Percentiles rank a stretch among this genome's conserved stretches.
These are phyloP conservation scores for Euphydryas editha DNA, from an alignment of 2,888 invertebrate species.

Conservation along the genomic window DNA sequence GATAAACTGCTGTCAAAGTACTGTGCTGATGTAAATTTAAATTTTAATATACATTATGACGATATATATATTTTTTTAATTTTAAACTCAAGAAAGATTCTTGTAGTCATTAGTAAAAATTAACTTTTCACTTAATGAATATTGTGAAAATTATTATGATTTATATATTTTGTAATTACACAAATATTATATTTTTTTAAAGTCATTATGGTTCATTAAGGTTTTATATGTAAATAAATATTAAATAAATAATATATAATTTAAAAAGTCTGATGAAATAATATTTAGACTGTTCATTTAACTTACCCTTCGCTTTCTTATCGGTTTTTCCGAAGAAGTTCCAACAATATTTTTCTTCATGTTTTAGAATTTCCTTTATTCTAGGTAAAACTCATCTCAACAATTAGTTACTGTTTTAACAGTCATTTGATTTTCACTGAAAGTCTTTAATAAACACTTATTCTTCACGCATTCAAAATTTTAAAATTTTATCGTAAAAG, in stretches of 20 bases:
- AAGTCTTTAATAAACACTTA: slow-evolving; percentile 19
- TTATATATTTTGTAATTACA: background rate
- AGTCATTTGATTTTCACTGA: slow-evolving; percentile 15
- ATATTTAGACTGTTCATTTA: slow-evolving; percentile 27
- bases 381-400: slow-evolving; percentile 29
- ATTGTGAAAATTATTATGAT: too few species aligned
- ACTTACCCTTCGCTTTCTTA: slow-evolving; percentile 73
- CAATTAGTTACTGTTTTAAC: slow-evolving; percentile 8
- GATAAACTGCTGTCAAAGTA: too few species aligned
- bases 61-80: too few species aligned
- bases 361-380: slow-evolving; percentile 41
- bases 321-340: slow-evolving; percentile 64
- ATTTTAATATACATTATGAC: too few species aligned
- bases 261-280: background rate
- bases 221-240: background rate
- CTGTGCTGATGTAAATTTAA: too few species aligned
- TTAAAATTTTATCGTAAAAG: background rate
- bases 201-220: too few species aligned
- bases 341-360: slow-evolving; percentile 62
- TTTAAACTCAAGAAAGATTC: too few species aligned
- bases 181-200: too few species aligned
- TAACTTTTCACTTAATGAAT: too few species aligned
- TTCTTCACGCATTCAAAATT: background rate
- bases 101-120: too few species aligned
- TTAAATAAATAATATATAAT: too few species aligned